A percentile compares a stretch with the other conserved stretches of the same genome.
These are phyloP conservation scores for Ploceus nigricollis DNA, from an alignment of 2,113 vertebrate genomes.

Conservation along the genomic window DNA sequence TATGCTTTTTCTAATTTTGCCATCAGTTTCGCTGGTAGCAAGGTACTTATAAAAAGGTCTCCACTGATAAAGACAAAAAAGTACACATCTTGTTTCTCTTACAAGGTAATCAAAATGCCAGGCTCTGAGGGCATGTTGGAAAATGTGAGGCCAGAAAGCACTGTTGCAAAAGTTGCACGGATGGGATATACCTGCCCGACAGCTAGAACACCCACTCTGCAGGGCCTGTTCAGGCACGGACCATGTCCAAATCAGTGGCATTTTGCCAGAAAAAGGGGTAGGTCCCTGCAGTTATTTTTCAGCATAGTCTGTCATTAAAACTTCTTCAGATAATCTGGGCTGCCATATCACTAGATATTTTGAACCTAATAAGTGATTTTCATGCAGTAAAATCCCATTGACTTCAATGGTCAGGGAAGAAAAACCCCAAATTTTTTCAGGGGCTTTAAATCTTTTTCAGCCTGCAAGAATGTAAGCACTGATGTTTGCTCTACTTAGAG, in stretches of 20 bases:
- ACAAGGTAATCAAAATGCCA: neutral
- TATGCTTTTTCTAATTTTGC: neutral
- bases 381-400: neutral
- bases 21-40: neutral
- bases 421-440: neutral
- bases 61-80: neutral
- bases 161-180: neutral
- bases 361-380: neutral
- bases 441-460: neutral
- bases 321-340: neutral
- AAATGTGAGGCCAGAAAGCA: neutral
- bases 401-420: neutral
- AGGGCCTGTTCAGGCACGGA: neutral
- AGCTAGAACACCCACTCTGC: neutral
- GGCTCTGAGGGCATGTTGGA: neutral
- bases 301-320: neutral
- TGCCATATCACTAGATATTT: neutral
- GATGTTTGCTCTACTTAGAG: neutral
- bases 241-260: neutral
- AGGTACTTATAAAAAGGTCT: neutral
- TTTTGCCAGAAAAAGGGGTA: neutral
- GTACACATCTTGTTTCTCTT: neutral
- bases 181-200: neutral
- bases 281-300: neutral
- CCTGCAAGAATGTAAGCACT: neutral